Evolutionary conservation across 2,797 vertebrate species (phyloP).

Genomic region (Myotis vivesi): DNA sequence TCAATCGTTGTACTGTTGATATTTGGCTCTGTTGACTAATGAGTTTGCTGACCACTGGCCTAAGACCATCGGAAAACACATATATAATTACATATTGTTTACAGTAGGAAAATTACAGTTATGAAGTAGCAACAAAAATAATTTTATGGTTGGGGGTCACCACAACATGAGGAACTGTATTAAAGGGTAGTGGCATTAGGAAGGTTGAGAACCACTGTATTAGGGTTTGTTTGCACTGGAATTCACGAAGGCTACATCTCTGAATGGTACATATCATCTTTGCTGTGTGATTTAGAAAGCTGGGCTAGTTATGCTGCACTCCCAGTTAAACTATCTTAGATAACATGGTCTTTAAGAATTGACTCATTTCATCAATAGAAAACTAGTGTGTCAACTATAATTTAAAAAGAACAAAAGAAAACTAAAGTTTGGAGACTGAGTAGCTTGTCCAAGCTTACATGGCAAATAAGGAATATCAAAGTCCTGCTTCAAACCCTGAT

Average conservation of each 20-base stretch:
- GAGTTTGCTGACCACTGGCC: too few species aligned
- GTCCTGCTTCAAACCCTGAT: not conserved
- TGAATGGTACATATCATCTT: not conserved
- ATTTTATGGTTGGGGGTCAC: too few species aligned
- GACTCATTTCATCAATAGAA: not conserved
- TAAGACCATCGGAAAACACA: too few species aligned
- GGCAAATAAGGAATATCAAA: not conserved
- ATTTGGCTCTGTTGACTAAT: too few species aligned
- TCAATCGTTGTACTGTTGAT: too few species aligned
- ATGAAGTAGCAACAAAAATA: too few species aligned
- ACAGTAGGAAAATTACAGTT: too few species aligned
- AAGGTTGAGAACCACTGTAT: too few species aligned
- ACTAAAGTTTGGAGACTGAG: constrained; percentile 26
- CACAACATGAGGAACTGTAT: too few species aligned
- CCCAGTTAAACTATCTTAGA: not conserved
- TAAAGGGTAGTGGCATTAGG: too few species aligned
- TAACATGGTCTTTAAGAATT: not conserved
- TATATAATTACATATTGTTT: too few species aligned
- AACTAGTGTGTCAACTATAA: not conserved
- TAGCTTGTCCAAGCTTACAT: not conserved
- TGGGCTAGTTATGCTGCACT: not conserved
- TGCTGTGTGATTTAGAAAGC: not conserved
- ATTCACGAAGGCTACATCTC: not conserved
- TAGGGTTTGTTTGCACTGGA: not conserved
- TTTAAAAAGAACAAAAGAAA: not conserved